Percentiles rank a stretch among this genome's conserved stretches.
Evolutionary conservation across 2,797 vertebrate species (phyloP).

Genomic region (Dromococcyx pavoninus): DNA sequence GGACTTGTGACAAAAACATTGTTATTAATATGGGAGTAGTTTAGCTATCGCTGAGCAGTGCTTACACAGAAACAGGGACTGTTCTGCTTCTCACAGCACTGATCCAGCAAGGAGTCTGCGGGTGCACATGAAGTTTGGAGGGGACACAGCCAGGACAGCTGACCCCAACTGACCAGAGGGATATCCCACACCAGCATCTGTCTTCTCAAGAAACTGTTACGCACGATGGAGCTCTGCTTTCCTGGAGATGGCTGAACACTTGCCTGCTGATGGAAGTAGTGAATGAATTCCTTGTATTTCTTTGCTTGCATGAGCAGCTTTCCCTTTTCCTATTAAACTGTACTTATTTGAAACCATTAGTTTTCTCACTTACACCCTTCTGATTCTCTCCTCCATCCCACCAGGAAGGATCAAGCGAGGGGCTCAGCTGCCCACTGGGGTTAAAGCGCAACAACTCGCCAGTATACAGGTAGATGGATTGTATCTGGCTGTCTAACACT

Average conservation of each 20-base stretch:
- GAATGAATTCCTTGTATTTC: not conserved
- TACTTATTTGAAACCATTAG: not conserved
- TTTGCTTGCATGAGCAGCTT: rapidly evolving
- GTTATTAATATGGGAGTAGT: too few species aligned
- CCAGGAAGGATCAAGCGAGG: rapidly evolving
- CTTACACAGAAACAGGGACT: too few species aligned
- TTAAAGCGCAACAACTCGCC: not conserved
- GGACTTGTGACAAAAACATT: not conserved
- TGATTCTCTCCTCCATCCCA: not conserved
- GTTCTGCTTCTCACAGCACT: not conserved
- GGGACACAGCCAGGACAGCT: not conserved
- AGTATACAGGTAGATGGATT: not conserved
- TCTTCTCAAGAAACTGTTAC: not conserved
- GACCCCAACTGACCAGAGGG: too few species aligned
- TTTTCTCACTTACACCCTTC: not conserved
- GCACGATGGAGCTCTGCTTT: not conserved
- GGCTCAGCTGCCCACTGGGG: not conserved
- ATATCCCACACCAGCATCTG: not conserved
- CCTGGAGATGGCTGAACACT: too few species aligned
- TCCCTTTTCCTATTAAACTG: not conserved
- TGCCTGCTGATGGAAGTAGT: rapidly evolving
- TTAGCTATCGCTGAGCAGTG: too few species aligned
- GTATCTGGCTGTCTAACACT: not conserved
- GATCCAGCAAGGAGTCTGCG: rapidly evolving
- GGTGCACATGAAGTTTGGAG: not conserved